Evolutionary conservation across 2,113 vertebrate genomes (phyloP).

Genomic region (Lepisosteus oculatus): DNA sequence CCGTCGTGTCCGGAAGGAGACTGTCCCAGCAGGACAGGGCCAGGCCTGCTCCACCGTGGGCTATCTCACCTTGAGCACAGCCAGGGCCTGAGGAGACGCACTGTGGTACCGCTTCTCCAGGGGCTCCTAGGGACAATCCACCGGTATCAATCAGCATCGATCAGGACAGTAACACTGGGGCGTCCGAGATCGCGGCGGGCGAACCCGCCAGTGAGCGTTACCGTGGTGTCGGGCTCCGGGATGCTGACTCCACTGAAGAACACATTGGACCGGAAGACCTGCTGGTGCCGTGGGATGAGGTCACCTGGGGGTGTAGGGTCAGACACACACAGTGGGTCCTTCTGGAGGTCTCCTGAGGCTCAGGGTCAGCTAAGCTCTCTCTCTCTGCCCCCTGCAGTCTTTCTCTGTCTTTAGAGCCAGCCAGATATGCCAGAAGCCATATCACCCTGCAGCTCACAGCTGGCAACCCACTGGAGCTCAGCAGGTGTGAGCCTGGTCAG

Average conservation of each 20-base stretch:
- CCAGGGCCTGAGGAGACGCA: conserved; percentile 50
- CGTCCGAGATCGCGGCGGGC: too few relatives aligned
- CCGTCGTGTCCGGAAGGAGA: too few relatives aligned
- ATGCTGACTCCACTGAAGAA: conserved; percentile 91
- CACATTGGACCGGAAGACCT: conserved; percentile 92
- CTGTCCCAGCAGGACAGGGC: too few relatives aligned
- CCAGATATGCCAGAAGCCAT: too few relatives aligned
- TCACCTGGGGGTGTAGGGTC: conserved; percentile 71
- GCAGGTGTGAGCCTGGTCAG: not conserved
- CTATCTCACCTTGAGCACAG: conserved; percentile 61
- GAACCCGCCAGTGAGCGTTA: too few relatives aligned
- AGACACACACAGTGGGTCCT: not conserved
- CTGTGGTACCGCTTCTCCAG: conserved; percentile 63
- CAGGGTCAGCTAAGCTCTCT: too few relatives aligned
- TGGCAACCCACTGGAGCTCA: not conserved
- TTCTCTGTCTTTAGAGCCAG: too few relatives aligned
- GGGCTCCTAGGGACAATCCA: conserved; percentile 51
- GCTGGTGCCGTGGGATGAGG: conserved; percentile 91
- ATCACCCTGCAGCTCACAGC: too few relatives aligned
- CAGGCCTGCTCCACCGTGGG: too few relatives aligned
- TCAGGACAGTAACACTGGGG: not conserved
- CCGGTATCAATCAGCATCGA: not conserved
- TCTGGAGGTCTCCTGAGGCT: not conserved
- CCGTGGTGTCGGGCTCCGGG: conserved; percentile 72
- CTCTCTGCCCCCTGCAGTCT: too few relatives aligned